A percentile compares a stretch with the other conserved stretches of the same genome.
Conservation (phyloP, 2,888 invertebrate species). For the Bugulina stolonifera region DNA sequence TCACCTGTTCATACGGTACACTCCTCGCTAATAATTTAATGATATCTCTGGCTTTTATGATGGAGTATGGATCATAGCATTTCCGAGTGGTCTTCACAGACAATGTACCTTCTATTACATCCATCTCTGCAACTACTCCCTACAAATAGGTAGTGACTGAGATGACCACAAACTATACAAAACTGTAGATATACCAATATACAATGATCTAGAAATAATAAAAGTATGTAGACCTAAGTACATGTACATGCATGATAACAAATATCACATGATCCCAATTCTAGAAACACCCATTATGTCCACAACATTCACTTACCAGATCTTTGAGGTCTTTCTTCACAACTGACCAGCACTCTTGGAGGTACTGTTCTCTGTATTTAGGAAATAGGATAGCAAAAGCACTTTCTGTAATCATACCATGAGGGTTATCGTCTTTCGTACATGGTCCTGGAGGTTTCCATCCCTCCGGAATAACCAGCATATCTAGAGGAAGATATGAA, state of each 20-base stretch:
- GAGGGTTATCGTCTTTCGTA: constrained; percentile 78
- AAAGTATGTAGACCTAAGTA: no score
- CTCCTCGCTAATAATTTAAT: constrained; percentile 89
- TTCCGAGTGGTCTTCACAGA: constrained; percentile 84
- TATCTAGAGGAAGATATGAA: constrained; percentile 29
- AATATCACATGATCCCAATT: no score
- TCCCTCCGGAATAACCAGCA: constrained; percentile 53
- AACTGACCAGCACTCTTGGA: constrained; percentile 89
- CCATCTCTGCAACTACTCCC: constrained; percentile 76
- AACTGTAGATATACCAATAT: no score
- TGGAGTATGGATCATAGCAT: constrained; percentile 97
- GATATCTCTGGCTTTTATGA: constrained; percentile 91
- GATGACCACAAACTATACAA: no score
- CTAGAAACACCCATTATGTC: no score
- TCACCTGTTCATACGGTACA: constrained; percentile 96
- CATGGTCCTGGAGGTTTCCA: constrained; percentile 63
- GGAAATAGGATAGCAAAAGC: constrained; percentile 95
- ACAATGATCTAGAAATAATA: no score
- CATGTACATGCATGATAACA: no score
- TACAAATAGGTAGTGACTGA: constrained; percentile 36
- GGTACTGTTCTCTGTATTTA: constrained; percentile 90
- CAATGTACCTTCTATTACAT: constrained; percentile 89
- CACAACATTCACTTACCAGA: background rate
- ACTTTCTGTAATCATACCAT: constrained; percentile 83
- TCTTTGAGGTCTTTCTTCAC: constrained; percentile 73